phyloP scores from a whole-genome alignment of 2,797 vertebrate genomes.

The Cyclura pinguis region DNA sequence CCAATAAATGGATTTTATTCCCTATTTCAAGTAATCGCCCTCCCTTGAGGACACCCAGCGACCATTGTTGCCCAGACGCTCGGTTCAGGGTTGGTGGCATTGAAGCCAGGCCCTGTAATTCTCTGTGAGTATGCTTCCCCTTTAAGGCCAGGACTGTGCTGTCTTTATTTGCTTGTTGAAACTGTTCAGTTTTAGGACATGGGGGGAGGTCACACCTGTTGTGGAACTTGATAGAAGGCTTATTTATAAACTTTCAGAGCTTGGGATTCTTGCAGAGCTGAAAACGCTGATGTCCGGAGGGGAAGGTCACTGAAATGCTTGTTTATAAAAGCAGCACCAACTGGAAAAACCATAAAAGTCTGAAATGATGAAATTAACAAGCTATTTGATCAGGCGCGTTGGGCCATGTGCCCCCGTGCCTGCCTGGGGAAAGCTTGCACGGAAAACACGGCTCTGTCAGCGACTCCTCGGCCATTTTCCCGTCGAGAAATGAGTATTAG shows the following conservation, averaged over 20 bases:
- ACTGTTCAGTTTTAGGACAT: conserved; percentile 99
- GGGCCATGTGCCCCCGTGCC: conserved; percentile 72
- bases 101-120: not conserved
- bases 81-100: not conserved
- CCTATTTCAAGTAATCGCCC: not conserved
- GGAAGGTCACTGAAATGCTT: conserved; percentile 91
- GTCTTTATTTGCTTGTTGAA: conserved; percentile 90
- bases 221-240: conserved; percentile 99
- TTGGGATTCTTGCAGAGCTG: conserved; percentile 97
- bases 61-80: conserved; percentile 24
- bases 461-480: conserved; percentile 69
- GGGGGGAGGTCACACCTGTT: conserved; percentile 99
- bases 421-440: conserved; percentile 72
- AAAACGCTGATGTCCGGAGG: conserved; percentile 93
- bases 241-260: conserved; percentile 99
- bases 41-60: not conserved
- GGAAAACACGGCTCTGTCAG: conserved; percentile 69
- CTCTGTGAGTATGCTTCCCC: conserved; percentile 73
- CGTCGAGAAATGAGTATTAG: conserved; percentile 42
- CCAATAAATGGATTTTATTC: not conserved
- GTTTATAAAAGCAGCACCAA: conserved; percentile 95
- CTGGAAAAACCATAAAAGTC: conserved; percentile 94
- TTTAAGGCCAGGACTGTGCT: conserved; percentile 78
- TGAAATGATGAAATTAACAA: conserved; percentile 95
- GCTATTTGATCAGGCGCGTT: conserved; percentile 81